These are phyloP conservation scores for Onychostoma macrolepis DNA, from an alignment of 2,113 vertebrate species.

Conservation along the genomic window DNA sequence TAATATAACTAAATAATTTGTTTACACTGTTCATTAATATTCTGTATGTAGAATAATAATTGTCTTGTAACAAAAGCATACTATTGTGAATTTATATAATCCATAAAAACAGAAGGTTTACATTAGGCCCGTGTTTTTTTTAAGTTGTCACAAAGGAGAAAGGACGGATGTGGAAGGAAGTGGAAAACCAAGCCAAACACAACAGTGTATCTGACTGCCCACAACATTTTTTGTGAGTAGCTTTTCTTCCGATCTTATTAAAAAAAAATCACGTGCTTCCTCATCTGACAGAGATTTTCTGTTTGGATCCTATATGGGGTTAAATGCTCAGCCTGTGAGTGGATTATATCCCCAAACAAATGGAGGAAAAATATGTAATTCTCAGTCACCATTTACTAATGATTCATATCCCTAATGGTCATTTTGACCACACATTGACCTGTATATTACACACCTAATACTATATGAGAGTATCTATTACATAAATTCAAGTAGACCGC, in stretches of 20 bases:
- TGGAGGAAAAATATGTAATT: not conserved
- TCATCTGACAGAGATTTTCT: not conserved
- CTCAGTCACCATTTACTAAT: constrained; percentile 11
- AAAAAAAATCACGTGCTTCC: constrained; percentile 29
- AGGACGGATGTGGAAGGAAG: constrained; percentile 34
- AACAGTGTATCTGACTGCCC: constrained; percentile 24
- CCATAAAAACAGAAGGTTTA: not conserved
- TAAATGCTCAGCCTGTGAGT: constrained; percentile 26
- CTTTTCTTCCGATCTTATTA: not conserved
- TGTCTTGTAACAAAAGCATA: not conserved
- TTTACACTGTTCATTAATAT: not conserved
- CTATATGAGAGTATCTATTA: not conserved
- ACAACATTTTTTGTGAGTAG: constrained; percentile 5
- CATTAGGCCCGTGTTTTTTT: not conserved
- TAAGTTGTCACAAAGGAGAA: constrained; percentile 14
- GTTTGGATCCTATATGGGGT: not conserved
- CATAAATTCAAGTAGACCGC: not conserved
- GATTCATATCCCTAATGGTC: constrained; percentile 6
- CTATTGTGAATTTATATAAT: not conserved
- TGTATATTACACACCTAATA: not conserved
- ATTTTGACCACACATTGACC: constrained; percentile 7
- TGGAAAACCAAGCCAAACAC: constrained; percentile 38
- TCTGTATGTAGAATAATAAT: not conserved
- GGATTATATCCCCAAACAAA: constrained; percentile 7
- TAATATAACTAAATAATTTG: too few relatives aligned